Evolutionary conservation across 2,113 vertebrate genomes (phyloP).

Genomic region (Bambusicola thoracicus): DNA sequence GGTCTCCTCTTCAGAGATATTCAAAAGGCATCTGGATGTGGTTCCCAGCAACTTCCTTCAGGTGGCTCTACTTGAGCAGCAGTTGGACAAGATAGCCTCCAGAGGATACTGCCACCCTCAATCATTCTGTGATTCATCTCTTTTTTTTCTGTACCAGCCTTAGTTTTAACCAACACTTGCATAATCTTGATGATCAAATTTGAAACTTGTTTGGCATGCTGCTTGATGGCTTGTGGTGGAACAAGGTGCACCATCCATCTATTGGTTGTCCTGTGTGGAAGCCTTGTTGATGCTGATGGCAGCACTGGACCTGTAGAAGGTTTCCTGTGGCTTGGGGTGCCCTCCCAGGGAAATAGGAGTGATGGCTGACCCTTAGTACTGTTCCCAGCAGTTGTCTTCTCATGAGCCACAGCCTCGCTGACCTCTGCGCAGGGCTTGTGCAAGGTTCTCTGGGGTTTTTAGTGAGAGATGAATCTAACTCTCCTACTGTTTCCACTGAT

Average conservation of each 20-base stretch:
- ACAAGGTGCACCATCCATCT: fast-evolving
- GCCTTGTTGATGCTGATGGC: background rate
- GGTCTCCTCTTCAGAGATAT: background rate
- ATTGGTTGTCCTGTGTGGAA: fast-evolving
- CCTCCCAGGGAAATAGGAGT: background rate
- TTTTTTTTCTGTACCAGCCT: background rate
- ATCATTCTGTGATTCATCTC: background rate
- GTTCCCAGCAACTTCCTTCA: background rate
- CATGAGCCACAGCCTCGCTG: background rate
- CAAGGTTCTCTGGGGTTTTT: background rate
- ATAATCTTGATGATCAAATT: background rate
- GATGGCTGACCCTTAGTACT: background rate
- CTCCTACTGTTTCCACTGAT: background rate
- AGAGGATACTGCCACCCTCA: background rate
- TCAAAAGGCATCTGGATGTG: background rate
- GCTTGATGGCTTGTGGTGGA: background rate
- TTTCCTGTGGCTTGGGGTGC: background rate
- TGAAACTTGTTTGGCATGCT: background rate
- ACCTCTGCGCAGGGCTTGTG: background rate
- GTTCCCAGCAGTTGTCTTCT: background rate
- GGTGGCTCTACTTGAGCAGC: background rate
- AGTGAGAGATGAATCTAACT: background rate
- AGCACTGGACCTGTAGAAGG: background rate
- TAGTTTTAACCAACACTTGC: background rate
- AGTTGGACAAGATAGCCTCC: background rate